A percentile compares a stretch with the other conserved stretches of the same genome.
Evolutionary conservation across 2,113 vertebrate genomes (phyloP).

Genomic region (Climacteris rufus): DNA sequence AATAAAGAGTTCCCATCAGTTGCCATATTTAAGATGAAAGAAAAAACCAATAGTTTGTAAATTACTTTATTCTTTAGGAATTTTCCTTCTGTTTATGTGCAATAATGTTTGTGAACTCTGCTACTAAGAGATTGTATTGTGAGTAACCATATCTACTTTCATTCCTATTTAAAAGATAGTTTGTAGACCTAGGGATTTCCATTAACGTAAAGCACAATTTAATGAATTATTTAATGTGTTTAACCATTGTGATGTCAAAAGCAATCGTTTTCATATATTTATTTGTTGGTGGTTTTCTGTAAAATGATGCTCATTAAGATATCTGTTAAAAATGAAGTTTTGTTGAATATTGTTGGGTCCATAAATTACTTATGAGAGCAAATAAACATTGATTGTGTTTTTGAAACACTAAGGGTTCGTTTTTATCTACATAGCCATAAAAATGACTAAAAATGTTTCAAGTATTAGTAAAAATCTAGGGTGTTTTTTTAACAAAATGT

Average conservation of each 20-base stretch:
- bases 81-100: constrained; percentile 72
- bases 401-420: constrained; percentile 23
- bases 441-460: neutral
- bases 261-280: constrained; percentile 62
- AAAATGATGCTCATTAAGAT: constrained; percentile 61
- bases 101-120: constrained; percentile 73
- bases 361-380: constrained; percentile 46
- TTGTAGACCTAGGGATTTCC: constrained; percentile 72
- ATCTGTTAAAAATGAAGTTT: constrained; percentile 63
- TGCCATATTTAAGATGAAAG: constrained; percentile 68
- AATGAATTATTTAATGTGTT: constrained; percentile 77
- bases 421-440: neutral
- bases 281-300: constrained; percentile 62
- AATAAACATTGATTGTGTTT: constrained; percentile 63
- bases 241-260: constrained; percentile 76
- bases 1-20: constrained; percentile 38
- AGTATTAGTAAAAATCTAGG: neutral
- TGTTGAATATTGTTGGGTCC: constrained; percentile 58
- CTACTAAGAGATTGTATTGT: constrained; percentile 74
- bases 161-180: constrained; percentile 73
- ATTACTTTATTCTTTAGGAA: constrained; percentile 63
- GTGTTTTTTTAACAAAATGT: neutral
- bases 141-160: constrained; percentile 69
- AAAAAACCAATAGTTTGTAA: constrained; percentile 66
- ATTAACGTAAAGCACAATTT: constrained; percentile 79